These are phyloP conservation scores for Aradus depressus DNA, from an alignment of 2,888 invertebrate species.

Conservation along the genomic window DNA sequence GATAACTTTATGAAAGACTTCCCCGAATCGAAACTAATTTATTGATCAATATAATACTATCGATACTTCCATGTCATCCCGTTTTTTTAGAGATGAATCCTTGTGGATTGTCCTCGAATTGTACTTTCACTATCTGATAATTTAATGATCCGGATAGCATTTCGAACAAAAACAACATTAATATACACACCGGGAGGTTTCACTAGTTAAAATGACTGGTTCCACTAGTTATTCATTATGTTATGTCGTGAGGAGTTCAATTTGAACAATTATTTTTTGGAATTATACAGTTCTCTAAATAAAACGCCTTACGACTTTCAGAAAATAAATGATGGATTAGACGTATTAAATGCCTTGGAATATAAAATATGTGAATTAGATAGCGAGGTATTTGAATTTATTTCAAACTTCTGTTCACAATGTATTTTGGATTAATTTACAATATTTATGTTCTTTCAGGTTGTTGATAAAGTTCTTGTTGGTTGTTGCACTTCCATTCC, in stretches of 20 bases:
- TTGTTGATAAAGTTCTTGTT: not conserved
- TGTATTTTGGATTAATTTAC: not conserved
- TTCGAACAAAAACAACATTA: too few relatives aligned
- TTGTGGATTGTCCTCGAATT: too few relatives aligned
- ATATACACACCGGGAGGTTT: too few relatives aligned
- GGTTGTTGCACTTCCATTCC: constrained; percentile 5
- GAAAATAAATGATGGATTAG: constrained; percentile 43
- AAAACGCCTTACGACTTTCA: not conserved
- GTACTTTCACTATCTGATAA: too few relatives aligned
- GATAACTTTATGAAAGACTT: too few relatives aligned
- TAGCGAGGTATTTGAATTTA: not conserved
- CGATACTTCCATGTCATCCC: too few relatives aligned
- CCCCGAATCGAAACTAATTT: too few relatives aligned
- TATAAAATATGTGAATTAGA: constrained; percentile 39
- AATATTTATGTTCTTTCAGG: constrained; percentile 2
- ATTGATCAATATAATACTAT: too few relatives aligned
- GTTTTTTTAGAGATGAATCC: too few relatives aligned
- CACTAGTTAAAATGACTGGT: too few relatives aligned
- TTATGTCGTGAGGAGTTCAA: not conserved
- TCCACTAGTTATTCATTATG: too few relatives aligned
- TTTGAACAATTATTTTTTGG: not conserved
- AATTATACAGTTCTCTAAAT: not conserved
- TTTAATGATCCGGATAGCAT: too few relatives aligned
- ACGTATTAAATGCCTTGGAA: constrained; percentile 52
- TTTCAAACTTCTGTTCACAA: not conserved